phyloP scores from a whole-genome alignment of 2,888 invertebrate species.

The Eubasilissa splendida region DNA sequence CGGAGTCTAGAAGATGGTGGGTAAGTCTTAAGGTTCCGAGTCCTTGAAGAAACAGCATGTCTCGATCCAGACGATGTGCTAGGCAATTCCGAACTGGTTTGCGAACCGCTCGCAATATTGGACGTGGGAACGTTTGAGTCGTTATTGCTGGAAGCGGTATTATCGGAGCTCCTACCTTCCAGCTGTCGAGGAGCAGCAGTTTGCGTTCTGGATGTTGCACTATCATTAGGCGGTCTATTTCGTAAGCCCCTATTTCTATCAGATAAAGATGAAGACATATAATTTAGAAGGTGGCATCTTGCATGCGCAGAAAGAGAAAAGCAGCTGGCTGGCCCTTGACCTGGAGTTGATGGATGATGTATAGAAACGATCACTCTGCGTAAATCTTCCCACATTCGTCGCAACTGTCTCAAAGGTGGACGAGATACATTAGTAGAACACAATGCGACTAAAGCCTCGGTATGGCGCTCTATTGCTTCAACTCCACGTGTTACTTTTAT shows the following conservation, averaged over 20 bases:
- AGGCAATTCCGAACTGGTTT: conserved; percentile 25
- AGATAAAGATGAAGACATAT: conserved; percentile 58
- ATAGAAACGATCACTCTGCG: conserved; percentile 74
- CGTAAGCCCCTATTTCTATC: conserved; percentile 13
- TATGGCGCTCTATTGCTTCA: conserved; percentile 66
- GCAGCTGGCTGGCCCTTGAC: conserved; percentile 63
- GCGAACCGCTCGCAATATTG: conserved; percentile 4
- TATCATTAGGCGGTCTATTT: conserved; percentile 1
- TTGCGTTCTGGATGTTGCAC: conserved; percentile 3
- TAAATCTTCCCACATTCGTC: conserved; percentile 77
- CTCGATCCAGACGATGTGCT: conserved; percentile 36
- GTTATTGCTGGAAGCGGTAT: neutral
- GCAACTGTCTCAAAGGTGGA: conserved; percentile 72
- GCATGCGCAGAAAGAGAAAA: conserved; percentile 68
- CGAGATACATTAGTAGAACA: conserved; percentile 67
- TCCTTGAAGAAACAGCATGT: neutral
- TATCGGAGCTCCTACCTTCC: neutral
- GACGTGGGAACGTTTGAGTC: neutral
- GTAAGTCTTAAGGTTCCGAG: conserved; percentile 26
- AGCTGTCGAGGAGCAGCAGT: conserved; percentile 14
- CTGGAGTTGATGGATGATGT: conserved; percentile 68
- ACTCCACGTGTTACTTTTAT: conserved; percentile 67
- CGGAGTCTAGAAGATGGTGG: conserved; percentile 38
- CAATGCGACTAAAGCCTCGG: conserved; percentile 65
- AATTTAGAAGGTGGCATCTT: conserved; percentile 68